Percentiles rank a stretch among this genome's conserved stretches.
phyloP scores from a whole-genome alignment of 2,113 vertebrate genomes.

The Athene cunicularia region DNA sequence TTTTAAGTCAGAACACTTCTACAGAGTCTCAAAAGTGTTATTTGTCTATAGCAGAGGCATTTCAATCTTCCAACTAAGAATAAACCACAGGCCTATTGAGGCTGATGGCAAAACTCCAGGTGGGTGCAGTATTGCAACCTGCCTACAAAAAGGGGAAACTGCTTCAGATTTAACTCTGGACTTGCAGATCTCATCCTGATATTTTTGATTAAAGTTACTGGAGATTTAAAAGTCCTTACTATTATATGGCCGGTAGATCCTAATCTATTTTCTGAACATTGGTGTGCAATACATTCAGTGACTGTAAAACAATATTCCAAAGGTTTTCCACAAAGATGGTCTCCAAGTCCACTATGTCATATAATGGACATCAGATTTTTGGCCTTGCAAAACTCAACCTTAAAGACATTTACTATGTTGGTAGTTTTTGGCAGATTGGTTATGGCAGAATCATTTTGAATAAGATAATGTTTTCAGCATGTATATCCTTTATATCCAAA shows the following conservation, averaged over 20 bases:
- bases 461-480: constrained; percentile 58
- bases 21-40: not conserved
- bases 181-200: not conserved
- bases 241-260: not conserved
- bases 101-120: not conserved
- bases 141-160: not conserved
- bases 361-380: constrained; percentile 65
- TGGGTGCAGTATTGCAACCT: constrained; percentile 14
- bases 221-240: not conserved
- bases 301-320: constrained; percentile 36
- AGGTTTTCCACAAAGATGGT: constrained; percentile 4
- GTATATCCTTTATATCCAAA: constrained; percentile 27
- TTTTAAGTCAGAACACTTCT: not conserved
- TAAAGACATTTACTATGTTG: constrained; percentile 36
- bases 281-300: not conserved
- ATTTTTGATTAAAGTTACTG: not conserved
- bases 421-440: constrained; percentile 41
- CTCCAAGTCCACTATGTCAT: constrained; percentile 50
- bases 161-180: not conserved
- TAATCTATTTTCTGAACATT: not conserved
- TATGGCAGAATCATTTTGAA: constrained; percentile 43
- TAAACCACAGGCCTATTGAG: not conserved
- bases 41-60: not conserved
- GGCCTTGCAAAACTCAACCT: constrained; percentile 13
- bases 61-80: not conserved